These are phyloP conservation scores for Trachymyrmex cornetzi DNA, from an alignment of 1,140 invertebrate species.

Conservation along the genomic window DNA sequence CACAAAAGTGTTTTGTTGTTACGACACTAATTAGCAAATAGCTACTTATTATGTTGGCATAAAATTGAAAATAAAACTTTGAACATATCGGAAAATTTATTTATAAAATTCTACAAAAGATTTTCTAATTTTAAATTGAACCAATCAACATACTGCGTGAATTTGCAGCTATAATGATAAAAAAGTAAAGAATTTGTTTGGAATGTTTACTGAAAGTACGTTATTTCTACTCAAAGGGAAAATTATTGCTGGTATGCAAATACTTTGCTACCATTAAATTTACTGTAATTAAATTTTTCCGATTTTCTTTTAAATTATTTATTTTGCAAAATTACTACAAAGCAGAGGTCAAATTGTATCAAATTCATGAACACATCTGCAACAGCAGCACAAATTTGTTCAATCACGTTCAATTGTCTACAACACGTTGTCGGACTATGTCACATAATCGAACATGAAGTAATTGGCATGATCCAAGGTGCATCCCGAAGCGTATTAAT, in stretches of 20 bases:
- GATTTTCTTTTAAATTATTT: not conserved
- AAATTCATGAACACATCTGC: not conserved
- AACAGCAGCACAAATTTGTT: not conserved
- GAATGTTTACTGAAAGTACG: not conserved
- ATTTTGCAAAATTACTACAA: not conserved
- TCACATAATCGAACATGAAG: slow-evolving; percentile 52
- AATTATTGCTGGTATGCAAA: not conserved
- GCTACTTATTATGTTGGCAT: not conserved
- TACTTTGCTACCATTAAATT: not conserved
- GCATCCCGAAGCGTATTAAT: slow-evolving; percentile 42
- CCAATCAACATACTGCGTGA: not conserved
- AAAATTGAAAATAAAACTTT: not conserved
- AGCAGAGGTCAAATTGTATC: not conserved
- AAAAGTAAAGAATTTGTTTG: slow-evolving; percentile 20
- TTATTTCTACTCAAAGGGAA: not conserved
- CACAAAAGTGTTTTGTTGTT: not conserved
- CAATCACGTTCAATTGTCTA: not conserved
- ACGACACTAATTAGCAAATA: slow-evolving; percentile 31
- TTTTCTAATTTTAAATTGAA: not conserved
- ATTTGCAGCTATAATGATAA: not conserved
- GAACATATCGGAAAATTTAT: not conserved
- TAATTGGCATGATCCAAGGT: slow-evolving; percentile 51
- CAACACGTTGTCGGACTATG: not conserved
- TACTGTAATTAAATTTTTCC: no score
- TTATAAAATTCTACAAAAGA: not conserved